Conservation (phyloP, 2,797 vertebrate species). For the Bradypodion ventrale region DNA sequence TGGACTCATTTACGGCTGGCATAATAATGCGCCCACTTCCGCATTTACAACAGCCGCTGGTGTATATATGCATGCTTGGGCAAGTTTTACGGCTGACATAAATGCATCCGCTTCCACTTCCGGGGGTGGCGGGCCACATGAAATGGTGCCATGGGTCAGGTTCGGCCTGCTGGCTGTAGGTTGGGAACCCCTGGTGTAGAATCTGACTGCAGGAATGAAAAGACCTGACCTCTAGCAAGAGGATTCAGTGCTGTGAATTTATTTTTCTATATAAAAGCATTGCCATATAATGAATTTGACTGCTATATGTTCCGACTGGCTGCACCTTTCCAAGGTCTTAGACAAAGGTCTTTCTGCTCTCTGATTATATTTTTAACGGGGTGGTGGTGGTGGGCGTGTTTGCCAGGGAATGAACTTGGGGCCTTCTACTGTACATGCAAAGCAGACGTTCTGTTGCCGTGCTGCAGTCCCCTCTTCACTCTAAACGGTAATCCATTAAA, state of each 20-base stretch:
- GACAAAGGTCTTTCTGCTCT: not conserved
- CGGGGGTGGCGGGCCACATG: no score
- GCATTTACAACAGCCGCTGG: no score
- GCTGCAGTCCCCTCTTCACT: not conserved
- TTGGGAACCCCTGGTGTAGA: no score
- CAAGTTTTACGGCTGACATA: no score
- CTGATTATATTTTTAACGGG: not conserved
- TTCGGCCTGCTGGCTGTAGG: no score
- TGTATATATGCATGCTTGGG: no score
- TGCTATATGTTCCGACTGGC: not conserved
- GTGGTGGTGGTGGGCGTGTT: not conserved
- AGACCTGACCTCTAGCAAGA: not conserved
- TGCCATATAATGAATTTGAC: not conserved
- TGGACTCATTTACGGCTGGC: no score
- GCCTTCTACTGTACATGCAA: not conserved
- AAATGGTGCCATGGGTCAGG: no score
- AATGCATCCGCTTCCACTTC: no score
- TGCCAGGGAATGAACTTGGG: not conserved
- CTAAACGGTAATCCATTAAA: not conserved
- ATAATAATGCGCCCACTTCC: no score
- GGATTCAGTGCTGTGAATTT: not conserved
- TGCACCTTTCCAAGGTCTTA: not conserved
- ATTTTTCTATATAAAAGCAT: not conserved
- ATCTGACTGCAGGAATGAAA: not conserved
- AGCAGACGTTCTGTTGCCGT: not conserved